Base-by-base conservation (phyloP, 2,797 vertebrate genomes). In the Aselliscus stoliczkanus region DNA sequence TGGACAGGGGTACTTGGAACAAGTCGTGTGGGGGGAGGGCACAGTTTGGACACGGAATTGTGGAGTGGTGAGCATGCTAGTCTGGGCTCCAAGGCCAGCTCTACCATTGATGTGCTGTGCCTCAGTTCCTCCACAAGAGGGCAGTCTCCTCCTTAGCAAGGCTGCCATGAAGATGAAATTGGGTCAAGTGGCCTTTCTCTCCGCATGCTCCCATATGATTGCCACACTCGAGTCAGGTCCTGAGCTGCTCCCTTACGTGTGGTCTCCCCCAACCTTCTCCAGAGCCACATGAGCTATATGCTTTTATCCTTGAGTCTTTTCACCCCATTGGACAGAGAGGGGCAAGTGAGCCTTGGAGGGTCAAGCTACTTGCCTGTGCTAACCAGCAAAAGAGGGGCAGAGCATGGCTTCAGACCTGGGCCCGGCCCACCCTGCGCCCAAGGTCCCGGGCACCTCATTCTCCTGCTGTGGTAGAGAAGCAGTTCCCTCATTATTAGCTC, bases 271-370 rank as follows among this genome's bases (percentile, higher is more conserved):
- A 69, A 4, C 12, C 23, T 42, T 60, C 12, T n/a, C 60, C 42
- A 23, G 0, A 0, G 58, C 21, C 42, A 37, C 34, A 7, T 2
- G 50, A 54, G 9, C 37, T 7, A 7, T 12, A n/a, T 52, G 4
- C 17, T 27, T 18, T 18, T 54, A 50, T 50, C 47, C 47, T 50
- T 50, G 47, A 4, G 27, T 31, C 20, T 29, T 67, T 56, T 50
- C 37, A 50, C 12, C 12, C 42, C 50, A 5, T 5, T n/a, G 23
- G 21, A 52, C 15, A 29, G 54, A 50, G 29, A n/a, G 21, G 56
- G n/a, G 7, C 14, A 60, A 1, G 20, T 4, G 29, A 37, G 54
- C 27, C 31, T 39, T 11, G 12, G 13, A 80, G 1, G 50, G 15
- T 34, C 65, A 34, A n/a, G 65, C 44, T 39, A 29, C 25, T 18